phyloP scores from a whole-genome alignment of 2,888 invertebrate genomes.

The Cataglyphis livida region DNA sequence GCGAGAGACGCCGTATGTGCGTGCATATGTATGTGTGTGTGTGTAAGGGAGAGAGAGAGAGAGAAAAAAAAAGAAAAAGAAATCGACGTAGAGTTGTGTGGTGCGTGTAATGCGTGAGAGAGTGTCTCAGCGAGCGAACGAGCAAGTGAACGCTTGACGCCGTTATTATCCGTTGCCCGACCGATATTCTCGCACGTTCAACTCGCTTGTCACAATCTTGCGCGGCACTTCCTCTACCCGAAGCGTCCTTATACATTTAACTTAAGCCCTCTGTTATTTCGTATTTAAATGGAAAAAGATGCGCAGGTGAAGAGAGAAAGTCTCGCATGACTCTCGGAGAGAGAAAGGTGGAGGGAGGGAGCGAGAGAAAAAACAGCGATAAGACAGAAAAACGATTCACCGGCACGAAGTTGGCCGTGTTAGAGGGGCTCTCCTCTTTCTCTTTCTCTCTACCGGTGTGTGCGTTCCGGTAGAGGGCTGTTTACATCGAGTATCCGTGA shows the following conservation, averaged over 20 bases:
- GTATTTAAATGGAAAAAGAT: background rate
- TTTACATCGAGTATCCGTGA: constrained; percentile 45
- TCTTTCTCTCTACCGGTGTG: constrained; percentile 18
- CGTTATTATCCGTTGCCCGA: constrained; percentile 30
- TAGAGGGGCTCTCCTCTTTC: background rate
- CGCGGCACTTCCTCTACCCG: constrained; percentile 80
- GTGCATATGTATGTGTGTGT: background rate
- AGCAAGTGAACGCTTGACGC: constrained; percentile 54
- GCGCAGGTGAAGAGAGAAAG: constrained; percentile 21
- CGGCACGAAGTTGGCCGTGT: background rate
- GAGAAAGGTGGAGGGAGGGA: constrained; percentile 21
- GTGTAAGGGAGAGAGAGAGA: constrained; percentile 9
- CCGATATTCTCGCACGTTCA: constrained; percentile 54
- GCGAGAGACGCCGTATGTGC: constrained; percentile 42
- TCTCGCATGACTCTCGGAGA: background rate
- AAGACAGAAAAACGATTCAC: background rate
- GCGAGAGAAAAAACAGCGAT: background rate
- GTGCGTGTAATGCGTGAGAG: background rate
- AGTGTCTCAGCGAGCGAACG: constrained; percentile 47
- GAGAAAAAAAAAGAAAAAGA: constrained; percentile 22
- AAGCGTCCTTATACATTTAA: constrained; percentile 54
- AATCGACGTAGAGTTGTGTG: background rate
- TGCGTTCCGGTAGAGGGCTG: constrained; percentile 28
- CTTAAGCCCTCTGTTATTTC: too few relatives aligned
- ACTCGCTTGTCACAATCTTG: constrained; percentile 77